Conservation (phyloP, 2,797 vertebrate species). For the Falco concolor region DNA sequence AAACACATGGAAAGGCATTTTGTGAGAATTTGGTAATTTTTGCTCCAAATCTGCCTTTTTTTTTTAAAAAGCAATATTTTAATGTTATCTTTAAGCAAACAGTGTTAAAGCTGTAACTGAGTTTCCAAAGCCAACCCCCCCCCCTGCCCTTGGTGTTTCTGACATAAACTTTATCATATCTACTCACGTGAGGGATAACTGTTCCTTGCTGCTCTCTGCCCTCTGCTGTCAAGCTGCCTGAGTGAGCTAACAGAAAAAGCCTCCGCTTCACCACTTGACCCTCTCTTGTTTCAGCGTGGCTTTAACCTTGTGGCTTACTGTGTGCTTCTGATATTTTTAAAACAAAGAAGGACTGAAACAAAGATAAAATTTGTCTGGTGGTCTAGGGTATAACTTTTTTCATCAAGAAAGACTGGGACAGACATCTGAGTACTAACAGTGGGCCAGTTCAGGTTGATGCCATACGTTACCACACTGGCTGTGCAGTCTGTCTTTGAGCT, state of each 20-base stretch:
- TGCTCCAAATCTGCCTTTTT: background rate
- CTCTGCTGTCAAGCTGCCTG: background rate
- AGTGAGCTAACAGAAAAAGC: background rate
- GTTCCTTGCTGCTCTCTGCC: background rate
- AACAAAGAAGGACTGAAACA: background rate
- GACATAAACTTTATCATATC: background rate
- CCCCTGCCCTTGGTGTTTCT: background rate
- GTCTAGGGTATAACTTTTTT: background rate
- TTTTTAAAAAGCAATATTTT: background rate
- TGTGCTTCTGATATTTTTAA: background rate
- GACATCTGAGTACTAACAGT: background rate
- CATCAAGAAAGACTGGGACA: background rate
- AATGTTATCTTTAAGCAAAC: background rate
- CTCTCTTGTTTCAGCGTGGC: background rate
- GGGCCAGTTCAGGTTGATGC: background rate
- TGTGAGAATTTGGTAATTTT: background rate
- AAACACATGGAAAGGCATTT: background rate
- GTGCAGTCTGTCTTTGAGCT: background rate
- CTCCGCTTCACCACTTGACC: background rate
- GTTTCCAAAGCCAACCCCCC: background rate
- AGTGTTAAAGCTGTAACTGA: background rate
- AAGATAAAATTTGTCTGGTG: background rate
- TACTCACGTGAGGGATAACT: background rate
- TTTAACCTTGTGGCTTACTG: background rate
- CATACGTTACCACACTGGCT: accelerated